Evolutionary conservation across 2,888 invertebrate species (phyloP).

Genomic region (Dynastes maya): DNA sequence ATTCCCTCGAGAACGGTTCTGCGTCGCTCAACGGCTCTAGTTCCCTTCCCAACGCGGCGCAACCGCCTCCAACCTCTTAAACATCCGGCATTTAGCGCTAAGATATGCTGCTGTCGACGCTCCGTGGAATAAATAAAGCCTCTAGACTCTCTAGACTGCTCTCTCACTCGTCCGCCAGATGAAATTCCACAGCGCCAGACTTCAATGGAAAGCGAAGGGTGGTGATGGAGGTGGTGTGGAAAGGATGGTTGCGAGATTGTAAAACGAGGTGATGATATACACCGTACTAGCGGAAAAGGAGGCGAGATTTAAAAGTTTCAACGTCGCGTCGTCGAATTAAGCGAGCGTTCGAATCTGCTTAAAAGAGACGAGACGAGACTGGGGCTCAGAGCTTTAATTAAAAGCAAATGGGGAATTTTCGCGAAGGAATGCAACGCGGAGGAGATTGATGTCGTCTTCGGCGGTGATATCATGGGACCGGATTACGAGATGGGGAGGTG

Average conservation of each 20-base stretch:
- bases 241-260: background rate
- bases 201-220: constrained; percentile 52
- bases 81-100: constrained; percentile 60
- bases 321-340: constrained; percentile 45
- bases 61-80: constrained; percentile 57
- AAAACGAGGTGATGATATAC: constrained; percentile 11
- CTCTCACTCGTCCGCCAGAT: constrained; percentile 46
- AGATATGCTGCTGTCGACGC: constrained; percentile 52
- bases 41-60: constrained; percentile 51
- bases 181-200: constrained; percentile 54
- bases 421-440: background rate
- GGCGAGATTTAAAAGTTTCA: constrained; percentile 51
- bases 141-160: constrained; percentile 31
- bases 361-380: constrained; percentile 33
- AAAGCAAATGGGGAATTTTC: constrained; percentile 12
- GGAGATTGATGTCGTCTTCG: no score
- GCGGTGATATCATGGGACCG: no score
- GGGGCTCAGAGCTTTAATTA: constrained; percentile 23
- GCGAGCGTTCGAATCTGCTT: constrained; percentile 44
- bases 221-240: background rate
- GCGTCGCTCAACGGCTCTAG: constrained; percentile 52
- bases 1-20: no score
- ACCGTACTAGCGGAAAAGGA: background rate
- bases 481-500: no score
- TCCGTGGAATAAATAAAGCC: constrained; percentile 55